Evolutionary conservation across 2,888 invertebrate genomes (phyloP).

Genomic region (Lasius platythorax): DNA sequence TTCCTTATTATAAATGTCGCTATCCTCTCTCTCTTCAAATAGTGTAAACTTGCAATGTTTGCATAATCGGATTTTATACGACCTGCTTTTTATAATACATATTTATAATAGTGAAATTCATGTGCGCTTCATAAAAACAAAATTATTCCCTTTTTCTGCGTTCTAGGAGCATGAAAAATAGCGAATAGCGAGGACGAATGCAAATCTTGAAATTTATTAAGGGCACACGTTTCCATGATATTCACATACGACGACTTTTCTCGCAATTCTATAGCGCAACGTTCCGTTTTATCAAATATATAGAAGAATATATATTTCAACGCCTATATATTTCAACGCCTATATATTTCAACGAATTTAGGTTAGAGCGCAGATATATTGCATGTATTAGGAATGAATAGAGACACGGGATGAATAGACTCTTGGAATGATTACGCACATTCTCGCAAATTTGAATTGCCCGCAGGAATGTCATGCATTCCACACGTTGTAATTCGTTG

Average conservation of each 20-base stretch:
- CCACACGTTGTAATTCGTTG: slow-evolving; percentile 20
- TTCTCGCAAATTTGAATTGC: slow-evolving; percentile 25
- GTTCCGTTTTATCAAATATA: background rate
- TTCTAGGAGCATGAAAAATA: background rate
- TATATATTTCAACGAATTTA: slow-evolving; percentile 14
- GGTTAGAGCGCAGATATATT: background rate
- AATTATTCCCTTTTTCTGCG: background rate
- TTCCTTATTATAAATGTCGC: slow-evolving; percentile 3
- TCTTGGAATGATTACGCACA: slow-evolving; percentile 27
- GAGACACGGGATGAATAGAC: slow-evolving; percentile 20
- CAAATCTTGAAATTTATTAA: slow-evolving; percentile 34
- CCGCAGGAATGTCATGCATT: slow-evolving; percentile 33
- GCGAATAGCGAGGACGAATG: background rate
- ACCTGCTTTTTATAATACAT: slow-evolving; percentile 11
- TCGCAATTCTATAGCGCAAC: background rate
- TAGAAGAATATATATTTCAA: background rate
- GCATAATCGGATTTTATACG: slow-evolving; percentile 20
- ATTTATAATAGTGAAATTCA: slow-evolving; percentile 22
- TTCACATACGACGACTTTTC: slow-evolving; percentile 13
- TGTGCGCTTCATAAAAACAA: background rate
- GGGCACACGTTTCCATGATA: slow-evolving; percentile 12
- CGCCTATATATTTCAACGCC: background rate
- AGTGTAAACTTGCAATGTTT: slow-evolving; percentile 16
- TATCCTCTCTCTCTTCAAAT: background rate
- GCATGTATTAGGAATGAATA: slow-evolving; percentile 8